Evolutionary conservation across 2,888 invertebrate species (phyloP).

Genomic region (Suillia variegata): DNA sequence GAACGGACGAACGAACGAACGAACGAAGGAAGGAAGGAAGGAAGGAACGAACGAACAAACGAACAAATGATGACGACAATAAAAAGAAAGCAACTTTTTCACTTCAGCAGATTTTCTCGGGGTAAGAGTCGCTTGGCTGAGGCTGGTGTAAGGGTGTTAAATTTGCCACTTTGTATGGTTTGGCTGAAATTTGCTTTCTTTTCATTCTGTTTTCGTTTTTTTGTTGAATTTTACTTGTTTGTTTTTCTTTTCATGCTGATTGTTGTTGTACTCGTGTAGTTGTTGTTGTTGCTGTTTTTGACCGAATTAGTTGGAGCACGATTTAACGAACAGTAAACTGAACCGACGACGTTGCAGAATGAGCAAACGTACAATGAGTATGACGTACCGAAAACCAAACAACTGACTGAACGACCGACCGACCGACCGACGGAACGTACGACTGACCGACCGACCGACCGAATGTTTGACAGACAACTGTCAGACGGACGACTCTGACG

Average conservation of each 20-base stretch:
- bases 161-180: no score
- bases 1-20: background rate
- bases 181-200: no score
- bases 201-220: no score
- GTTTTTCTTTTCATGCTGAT: conserved; percentile 1
- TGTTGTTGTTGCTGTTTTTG: background rate
- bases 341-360: conserved; percentile 13
- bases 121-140: no score
- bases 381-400: background rate
- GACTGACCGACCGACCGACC: no score
- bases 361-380: background rate
- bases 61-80: conserved; percentile 2
- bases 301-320: background rate
- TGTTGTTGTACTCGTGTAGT: background rate
- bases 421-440: no score
- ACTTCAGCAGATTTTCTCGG: no score
- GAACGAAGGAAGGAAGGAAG: background rate
- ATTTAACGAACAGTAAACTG: conserved; percentile 11
- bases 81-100: background rate
- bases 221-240: conserved; percentile 13
- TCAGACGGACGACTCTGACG: no score
- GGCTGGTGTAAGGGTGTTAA: no score
- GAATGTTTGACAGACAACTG: no score
- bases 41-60: background rate
- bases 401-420: background rate